Conservation (phyloP, 2,888 invertebrate genomes). For the Itoplectis maculator region DNA sequence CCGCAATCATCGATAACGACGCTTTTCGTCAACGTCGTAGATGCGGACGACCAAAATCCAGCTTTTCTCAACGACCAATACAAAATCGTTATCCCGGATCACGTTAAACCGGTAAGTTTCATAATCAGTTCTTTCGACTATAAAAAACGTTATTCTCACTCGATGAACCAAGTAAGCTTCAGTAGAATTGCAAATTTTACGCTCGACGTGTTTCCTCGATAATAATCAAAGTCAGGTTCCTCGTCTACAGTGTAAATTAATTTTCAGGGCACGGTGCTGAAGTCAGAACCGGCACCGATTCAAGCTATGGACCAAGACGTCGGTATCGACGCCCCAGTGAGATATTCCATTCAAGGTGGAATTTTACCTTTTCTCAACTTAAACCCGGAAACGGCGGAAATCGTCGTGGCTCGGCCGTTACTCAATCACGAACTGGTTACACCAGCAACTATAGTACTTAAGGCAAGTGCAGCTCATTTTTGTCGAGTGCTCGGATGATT, state of each 20-base stretch:
- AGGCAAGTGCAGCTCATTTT: slow-evolving; percentile 84
- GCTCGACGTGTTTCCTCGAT: not conserved
- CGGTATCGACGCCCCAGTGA: slow-evolving; percentile 91
- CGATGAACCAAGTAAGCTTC: not conserved
- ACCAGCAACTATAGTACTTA: slow-evolving; percentile 92
- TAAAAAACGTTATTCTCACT: too few species aligned
- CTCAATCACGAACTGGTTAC: slow-evolving; percentile 88
- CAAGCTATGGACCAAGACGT: slow-evolving; percentile 92
- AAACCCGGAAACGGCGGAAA: slow-evolving; percentile 88
- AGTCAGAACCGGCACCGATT: slow-evolving; percentile 90
- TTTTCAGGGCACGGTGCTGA: slow-evolving; percentile 87
- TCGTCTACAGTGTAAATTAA: not conserved
- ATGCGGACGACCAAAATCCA: slow-evolving; percentile 97
- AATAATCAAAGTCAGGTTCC: not conserved
- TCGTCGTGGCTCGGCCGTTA: slow-evolving; percentile 87
- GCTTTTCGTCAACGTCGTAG: slow-evolving; percentile 92
- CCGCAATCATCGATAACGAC: slow-evolving; percentile 91
- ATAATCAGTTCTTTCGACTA: not conserved
- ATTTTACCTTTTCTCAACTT: slow-evolving; percentile 88
- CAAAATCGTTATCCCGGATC: slow-evolving; percentile 88
- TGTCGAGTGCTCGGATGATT: too few species aligned
- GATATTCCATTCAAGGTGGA: slow-evolving; percentile 89
- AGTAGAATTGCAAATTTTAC: not conserved
- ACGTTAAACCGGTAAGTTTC: slow-evolving; percentile 85
- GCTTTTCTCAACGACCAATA: slow-evolving; percentile 92